Percentiles rank a stretch among this genome's conserved stretches.
Conservation (phyloP, 2,797 vertebrate genomes). For the Cossypha heuglini region DNA sequence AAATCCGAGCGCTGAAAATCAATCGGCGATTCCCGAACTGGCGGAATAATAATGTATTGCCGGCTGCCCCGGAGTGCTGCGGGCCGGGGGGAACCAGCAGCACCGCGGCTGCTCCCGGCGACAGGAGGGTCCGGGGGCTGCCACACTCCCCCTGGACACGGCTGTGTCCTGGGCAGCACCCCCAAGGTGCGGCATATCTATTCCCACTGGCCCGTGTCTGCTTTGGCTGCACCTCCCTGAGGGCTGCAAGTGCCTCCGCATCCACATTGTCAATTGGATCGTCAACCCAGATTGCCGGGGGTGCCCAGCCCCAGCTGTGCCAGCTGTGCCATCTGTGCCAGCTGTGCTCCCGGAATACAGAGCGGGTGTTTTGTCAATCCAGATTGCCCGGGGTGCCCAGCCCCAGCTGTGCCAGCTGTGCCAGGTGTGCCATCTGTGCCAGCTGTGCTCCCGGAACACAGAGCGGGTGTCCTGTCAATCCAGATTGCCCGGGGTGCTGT, state of each 20-base stretch:
- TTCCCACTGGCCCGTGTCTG: accelerated
- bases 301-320: neutral
- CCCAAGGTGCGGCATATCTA: accelerated
- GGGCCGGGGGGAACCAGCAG: neutral
- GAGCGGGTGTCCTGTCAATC: no score
- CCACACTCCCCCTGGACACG: neutral
- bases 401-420: no score
- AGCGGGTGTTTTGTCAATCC: no score
- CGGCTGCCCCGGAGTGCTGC: neutral
- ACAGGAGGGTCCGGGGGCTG: neutral
- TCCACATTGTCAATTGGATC: accelerated
- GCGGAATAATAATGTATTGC: neutral
- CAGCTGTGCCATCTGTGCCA: neutral
- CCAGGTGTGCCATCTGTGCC: no score
- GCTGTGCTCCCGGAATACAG: accelerated
- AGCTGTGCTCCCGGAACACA: no score
- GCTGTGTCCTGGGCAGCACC: neutral
- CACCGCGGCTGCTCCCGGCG: neutral
- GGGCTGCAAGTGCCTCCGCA: neutral
- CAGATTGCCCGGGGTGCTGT: no score
- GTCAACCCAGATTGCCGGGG: no score
- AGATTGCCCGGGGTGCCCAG: no score
- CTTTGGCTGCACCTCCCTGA: neutral
- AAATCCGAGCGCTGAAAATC: neutral
- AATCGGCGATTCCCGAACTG: accelerated